Conservation (phyloP, 2,888 invertebrate species). For the Ectemnius cavifrons region DNA sequence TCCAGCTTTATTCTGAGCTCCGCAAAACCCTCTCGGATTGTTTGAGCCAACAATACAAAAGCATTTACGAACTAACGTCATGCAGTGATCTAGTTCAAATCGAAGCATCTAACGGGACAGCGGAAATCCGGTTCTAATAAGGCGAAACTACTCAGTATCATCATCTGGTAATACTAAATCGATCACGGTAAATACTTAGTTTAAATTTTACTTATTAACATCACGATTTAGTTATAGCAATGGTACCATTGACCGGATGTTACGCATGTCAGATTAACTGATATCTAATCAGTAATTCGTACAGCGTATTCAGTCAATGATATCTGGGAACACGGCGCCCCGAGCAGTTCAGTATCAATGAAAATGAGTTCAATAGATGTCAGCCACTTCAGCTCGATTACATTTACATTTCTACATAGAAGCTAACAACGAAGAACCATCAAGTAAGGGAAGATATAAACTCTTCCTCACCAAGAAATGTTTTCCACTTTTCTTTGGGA, state of each 20-base stretch:
- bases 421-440: no score
- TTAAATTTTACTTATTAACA: no score
- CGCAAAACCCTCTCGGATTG: neutral
- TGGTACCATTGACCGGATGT: no score
- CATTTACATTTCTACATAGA: no score
- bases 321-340: neutral
- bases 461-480: slow-evolving; percentile 80
- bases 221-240: no score
- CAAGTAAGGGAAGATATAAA: neutral
- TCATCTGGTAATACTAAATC: neutral
- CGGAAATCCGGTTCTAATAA: slow-evolving; percentile 6
- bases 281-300: slow-evolving; percentile 15
- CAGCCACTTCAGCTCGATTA: no score
- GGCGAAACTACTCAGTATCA: neutral
- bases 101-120: slow-evolving; percentile 13
- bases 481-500: slow-evolving; percentile 92
- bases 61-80: slow-evolving; percentile 14
- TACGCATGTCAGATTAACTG: neutral
- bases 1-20: neutral
- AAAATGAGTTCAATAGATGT: no score
- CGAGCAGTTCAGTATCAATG: no score
- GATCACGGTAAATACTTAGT: no score
- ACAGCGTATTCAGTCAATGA: neutral
- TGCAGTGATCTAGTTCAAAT: neutral
- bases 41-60: neutral